Conservation (phyloP, 2,888 invertebrate genomes). For the Drosophila picticornis region DNA sequence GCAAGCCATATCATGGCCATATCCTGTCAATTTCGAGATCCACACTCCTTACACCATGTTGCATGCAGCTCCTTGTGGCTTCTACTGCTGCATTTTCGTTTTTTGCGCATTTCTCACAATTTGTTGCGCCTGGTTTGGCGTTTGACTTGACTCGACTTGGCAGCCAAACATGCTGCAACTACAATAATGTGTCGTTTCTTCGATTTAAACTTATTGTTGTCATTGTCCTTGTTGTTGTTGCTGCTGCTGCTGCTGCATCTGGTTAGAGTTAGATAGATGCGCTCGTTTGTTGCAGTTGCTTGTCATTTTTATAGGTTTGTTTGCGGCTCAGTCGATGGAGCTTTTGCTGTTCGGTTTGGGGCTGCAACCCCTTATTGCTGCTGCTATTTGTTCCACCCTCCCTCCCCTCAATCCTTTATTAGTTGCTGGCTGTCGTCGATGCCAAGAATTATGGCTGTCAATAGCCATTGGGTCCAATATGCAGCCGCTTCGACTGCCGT, state of each 20-base stretch:
- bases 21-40: slow-evolving; percentile 75
- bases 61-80: slow-evolving; percentile 43
- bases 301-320: slow-evolving; percentile 80
- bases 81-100: slow-evolving; percentile 55
- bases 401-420: slow-evolving; percentile 40
- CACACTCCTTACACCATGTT: slow-evolving; percentile 31
- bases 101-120: slow-evolving; percentile 71
- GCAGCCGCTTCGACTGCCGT: slow-evolving; percentile 27
- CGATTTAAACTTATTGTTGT: slow-evolving; percentile 40
- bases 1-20: slow-evolving; percentile 71
- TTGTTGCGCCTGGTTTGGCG: slow-evolving; percentile 65
- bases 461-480: slow-evolving; percentile 49
- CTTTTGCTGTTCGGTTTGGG: background rate
- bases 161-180: slow-evolving; percentile 27
- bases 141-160: slow-evolving; percentile 59
- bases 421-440: slow-evolving; percentile 62
- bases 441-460: slow-evolving; percentile 71
- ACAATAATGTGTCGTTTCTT: slow-evolving; percentile 60
- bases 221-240: slow-evolving; percentile 19
- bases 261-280: slow-evolving; percentile 70
- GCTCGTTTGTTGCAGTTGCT: slow-evolving; percentile 80
- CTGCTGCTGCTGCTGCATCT: slow-evolving; percentile 37
- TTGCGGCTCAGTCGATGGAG: slow-evolving; percentile 62
- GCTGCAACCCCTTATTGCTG: slow-evolving; percentile 48
- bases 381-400: slow-evolving; percentile 19